These are phyloP conservation scores for Liodrosophila aerea DNA, from an alignment of 2,888 invertebrate species.

Conservation along the genomic window DNA sequence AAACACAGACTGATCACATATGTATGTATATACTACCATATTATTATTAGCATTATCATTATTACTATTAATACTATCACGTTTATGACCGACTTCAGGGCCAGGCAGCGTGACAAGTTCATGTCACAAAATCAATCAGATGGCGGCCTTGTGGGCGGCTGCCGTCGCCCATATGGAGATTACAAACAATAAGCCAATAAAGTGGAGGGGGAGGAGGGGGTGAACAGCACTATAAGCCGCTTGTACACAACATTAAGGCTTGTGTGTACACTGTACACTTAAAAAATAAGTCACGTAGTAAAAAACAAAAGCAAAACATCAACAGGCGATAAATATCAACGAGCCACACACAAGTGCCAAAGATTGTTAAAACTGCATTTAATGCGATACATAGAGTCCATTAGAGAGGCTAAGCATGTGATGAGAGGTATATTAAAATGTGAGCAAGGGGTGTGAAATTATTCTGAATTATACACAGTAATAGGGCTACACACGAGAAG, in stretches of 20 bases:
- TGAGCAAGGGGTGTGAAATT: too few relatives aligned
- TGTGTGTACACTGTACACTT: slow-evolving; percentile 45
- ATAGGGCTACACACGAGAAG: too few relatives aligned
- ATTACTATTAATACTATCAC: slow-evolving; percentile 4
- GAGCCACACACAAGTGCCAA: slow-evolving; percentile 22
- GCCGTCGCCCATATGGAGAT: slow-evolving; percentile 60
- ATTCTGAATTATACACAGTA: too few relatives aligned
- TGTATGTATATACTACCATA: too few relatives aligned
- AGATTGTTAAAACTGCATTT: slow-evolving; percentile 16
- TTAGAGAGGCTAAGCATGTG: too few relatives aligned
- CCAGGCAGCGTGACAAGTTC: slow-evolving; percentile 54
- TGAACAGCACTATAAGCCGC: slow-evolving; percentile 10
- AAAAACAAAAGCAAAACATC: slow-evolving; percentile 14
- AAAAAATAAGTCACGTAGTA: slow-evolving; percentile 60
- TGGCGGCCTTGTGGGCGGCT: slow-evolving; percentile 47
- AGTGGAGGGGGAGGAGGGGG: not conserved
- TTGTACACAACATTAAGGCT: slow-evolving; percentile 2
- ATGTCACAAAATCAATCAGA: slow-evolving; percentile 64
- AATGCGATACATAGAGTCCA: slow-evolving; percentile 11
- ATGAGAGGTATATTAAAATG: too few relatives aligned
- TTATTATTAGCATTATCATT: slow-evolving; percentile 10
- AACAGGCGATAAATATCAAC: slow-evolving; percentile 31
- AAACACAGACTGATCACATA: slow-evolving; percentile 38
- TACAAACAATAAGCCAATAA: slow-evolving; percentile 33
- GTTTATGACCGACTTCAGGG: slow-evolving; percentile 62